Conservation (phyloP, 2,797 vertebrate species). For the Otolemur crassicaudatus region DNA sequence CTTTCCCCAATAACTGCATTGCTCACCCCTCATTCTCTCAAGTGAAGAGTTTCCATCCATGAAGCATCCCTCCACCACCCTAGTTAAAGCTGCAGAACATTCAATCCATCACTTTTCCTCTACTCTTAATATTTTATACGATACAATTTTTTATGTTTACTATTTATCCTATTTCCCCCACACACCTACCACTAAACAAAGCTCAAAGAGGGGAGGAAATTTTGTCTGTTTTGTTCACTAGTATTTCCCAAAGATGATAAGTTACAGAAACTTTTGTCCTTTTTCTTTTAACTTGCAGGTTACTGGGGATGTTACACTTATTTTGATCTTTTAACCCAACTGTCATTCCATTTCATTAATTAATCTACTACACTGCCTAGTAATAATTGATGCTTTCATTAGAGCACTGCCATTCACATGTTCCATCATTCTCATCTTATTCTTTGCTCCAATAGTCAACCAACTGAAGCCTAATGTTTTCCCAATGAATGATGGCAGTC, state of each 20-base stretch:
- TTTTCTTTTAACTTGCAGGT: not conserved
- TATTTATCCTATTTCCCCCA: not conserved
- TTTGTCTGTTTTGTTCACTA: not conserved
- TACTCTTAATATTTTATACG: not conserved
- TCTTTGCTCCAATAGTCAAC: not conserved
- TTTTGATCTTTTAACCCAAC: not conserved
- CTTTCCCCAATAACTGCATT: not conserved
- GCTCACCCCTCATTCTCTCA: not conserved
- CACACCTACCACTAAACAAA: not conserved
- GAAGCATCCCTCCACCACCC: not conserved
- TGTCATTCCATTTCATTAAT: not conserved
- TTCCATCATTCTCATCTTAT: not conserved
- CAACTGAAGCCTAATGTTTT: not conserved
- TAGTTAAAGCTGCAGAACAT: not conserved
- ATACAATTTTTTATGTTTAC: not conserved
- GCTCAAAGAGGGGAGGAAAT: not conserved
- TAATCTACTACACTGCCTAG: not conserved
- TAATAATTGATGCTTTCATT: not conserved
- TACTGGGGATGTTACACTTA: not conserved
- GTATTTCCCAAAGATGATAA: not conserved
- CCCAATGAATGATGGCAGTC: not conserved
- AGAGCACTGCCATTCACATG: not conserved
- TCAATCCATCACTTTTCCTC: accelerated
- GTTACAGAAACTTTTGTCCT: not conserved
- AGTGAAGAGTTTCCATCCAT: not conserved